Base-by-base conservation (phyloP, 2,113 vertebrate genomes). In the Caranx melampygus region DNA sequence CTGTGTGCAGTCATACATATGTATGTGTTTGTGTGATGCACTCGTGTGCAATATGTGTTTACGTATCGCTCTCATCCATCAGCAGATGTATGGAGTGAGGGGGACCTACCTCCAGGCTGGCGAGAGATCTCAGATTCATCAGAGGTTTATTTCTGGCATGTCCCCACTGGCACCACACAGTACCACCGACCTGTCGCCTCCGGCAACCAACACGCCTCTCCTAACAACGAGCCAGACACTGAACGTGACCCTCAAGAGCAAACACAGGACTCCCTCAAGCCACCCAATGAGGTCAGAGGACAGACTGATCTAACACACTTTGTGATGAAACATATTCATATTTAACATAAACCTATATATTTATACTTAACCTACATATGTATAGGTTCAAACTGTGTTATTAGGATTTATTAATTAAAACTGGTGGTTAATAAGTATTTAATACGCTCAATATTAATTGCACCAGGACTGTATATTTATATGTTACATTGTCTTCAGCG, bases 91-190 rank as follows among this genome's bases (percentile, higher is more conserved):
- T 99, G 97, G 97, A 94, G 89, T 70, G 97, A 98, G 58, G 96
- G 96, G 8, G 96, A 97, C 71, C 93, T 99, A 76, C 97, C 98
- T 5, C 97, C 97, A 6, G 97, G 97, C 79, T 99, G 98, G 98
- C 96, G 97, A 73, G 97, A 96, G 92, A 94, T 98, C 93, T 96
- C 72, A 18, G 97, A 97, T 71, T 86, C 96, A 69, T 96, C 97
- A 14, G 96, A 97, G 63, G 96, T 96, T 87, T 99, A 97, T 90
- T 99, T 99, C 62, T 99, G 98, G 98, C 97, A 98, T 82, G 93
- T 98, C 92, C 97, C 97, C 54, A 97, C 97, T 4, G 97, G 96
- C 83, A 96, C 97, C 8, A 97, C 97, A 18, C 97, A 98, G 78
- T 98, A 97, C 94, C 96, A 99, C 63, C 95, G 94, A 75, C 96